Base-by-base conservation (phyloP, 2,797 vertebrate genomes). In the Amphiprion clarkii region DNA sequence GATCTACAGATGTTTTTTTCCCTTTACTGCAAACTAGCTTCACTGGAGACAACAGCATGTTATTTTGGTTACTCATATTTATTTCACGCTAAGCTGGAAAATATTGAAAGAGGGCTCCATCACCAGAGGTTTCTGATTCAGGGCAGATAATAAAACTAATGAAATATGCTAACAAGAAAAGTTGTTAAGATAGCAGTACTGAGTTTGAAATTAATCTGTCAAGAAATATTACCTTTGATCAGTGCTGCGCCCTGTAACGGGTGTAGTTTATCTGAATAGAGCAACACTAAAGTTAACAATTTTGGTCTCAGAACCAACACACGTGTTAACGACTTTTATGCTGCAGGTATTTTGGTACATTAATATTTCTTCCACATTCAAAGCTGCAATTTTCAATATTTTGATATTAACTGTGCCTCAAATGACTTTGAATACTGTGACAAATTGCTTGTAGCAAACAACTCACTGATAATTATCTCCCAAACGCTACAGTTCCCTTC, bases 1-100 rank as follows among this genome's bases (percentile, higher is more conserved):
- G 39, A 78, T 59, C 55, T 55, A 53, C 77, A 60, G 25, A 76
- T 79, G 54, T 84, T 79, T 80, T 39, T 67, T 58, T 84, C 78
- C 40, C 55, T 56, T 65, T 59, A 39, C 36, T 66, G 42, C 51
- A 79, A 76, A 85, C 40, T 65, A 79, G 51, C 29, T 54, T 67
- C 65, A 62, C 21, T 67, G 49, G 46, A 68, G 33, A 72, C 67
- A 27, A 71, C 61, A 60, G 55, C 49, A 52, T 56, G 53, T 57
- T 71, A 27, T 74, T 80, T 77, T 74, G 46, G 36, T 56, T 12
- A 31, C 27, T 73, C 42, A 55, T 68, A 61, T 80, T 76, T 75
- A 62, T 73, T 71, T 79, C 11, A 62, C 40, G 58, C 23, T 29
- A 60, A 74, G 62, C 54, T 54, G 68, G 71, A 5, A 49, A 21